phyloP scores from a whole-genome alignment of 2,888 invertebrate genomes.

The Rutpela maculata region DNA sequence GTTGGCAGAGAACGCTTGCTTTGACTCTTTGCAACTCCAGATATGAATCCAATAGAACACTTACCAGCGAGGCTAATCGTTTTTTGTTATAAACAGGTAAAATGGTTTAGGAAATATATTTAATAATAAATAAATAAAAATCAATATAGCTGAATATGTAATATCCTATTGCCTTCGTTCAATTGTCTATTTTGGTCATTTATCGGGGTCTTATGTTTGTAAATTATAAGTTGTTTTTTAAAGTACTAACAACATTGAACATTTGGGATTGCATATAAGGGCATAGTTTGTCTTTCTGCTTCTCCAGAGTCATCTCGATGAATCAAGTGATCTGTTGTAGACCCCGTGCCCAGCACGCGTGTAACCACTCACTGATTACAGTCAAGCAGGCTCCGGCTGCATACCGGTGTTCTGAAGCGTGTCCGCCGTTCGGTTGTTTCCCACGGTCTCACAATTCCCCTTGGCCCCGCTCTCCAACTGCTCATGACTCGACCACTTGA shows the following conservation, averaged over 20 bases:
- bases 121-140: too few species aligned
- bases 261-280: neutral
- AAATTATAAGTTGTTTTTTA: neutral
- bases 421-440: constrained; percentile 71
- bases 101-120: too few species aligned
- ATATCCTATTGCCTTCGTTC: too few species aligned
- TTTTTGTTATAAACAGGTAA: too few species aligned
- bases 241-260: neutral
- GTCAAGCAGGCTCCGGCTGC: constrained; percentile 63
- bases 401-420: constrained; percentile 69
- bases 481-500: constrained; percentile 43
- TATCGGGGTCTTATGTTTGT: neutral
- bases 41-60: too few species aligned
- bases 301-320: constrained; percentile 36
- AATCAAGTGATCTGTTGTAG: constrained; percentile 48
- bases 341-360: constrained; percentile 70
- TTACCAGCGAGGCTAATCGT: too few species aligned
- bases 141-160: too few species aligned
- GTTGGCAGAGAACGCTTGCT: too few species aligned
- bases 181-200: too few species aligned
- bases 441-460: constrained; percentile 62
- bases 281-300: neutral
- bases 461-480: constrained; percentile 42
- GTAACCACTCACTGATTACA: constrained; percentile 64
- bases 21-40: too few species aligned